Evolutionary conservation across 92 coral and sea anemone species (phyloP).

Genomic region (Parazoanthus darwini): DNA sequence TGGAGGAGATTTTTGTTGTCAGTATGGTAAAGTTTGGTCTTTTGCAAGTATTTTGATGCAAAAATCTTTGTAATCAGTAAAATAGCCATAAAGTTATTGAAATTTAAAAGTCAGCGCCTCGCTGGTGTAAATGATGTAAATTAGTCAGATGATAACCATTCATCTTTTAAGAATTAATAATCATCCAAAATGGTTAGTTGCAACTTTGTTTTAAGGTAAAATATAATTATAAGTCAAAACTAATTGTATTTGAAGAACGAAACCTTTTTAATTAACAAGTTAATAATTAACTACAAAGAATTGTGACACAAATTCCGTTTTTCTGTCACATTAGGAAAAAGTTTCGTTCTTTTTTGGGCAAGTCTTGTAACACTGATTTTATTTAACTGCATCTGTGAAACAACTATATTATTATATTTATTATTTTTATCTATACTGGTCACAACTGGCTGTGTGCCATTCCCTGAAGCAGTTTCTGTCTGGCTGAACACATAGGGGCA

Average conservation of each 20-base stretch:
- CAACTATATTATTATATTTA: not conserved
- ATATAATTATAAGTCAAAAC: slow-evolving; percentile 15
- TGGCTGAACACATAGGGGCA: not conserved
- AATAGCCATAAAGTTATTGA: too few relatives aligned
- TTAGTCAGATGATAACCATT: too few relatives aligned
- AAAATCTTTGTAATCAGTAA: too few relatives aligned
- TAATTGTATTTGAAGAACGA: slow-evolving; percentile 11
- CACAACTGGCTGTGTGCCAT: slow-evolving; percentile 23
- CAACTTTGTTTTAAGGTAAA: not conserved
- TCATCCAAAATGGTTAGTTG: slow-evolving; percentile 19
- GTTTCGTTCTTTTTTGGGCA: not conserved
- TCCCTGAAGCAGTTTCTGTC: slow-evolving; percentile 32
- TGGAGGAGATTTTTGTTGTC: not conserved
- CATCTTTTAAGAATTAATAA: not conserved
- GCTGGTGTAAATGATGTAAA: too few relatives aligned
- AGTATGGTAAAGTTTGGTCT: too few relatives aligned
- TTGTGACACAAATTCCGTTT: slow-evolving; percentile 16
- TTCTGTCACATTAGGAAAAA: slow-evolving; percentile 6
- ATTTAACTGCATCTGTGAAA: slow-evolving; percentile 4
- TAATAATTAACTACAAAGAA: slow-evolving; percentile 24
- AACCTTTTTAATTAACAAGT: slow-evolving; percentile 22
- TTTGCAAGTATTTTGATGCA: too few relatives aligned
- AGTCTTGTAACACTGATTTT: slow-evolving; percentile 9
- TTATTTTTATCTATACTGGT: not conserved
- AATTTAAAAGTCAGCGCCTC: too few relatives aligned